Evolutionary conservation across 2,797 vertebrate species (phyloP), one percentile per base, ranked within the genome.

Genomic region (Xenops minutus): DNA sequence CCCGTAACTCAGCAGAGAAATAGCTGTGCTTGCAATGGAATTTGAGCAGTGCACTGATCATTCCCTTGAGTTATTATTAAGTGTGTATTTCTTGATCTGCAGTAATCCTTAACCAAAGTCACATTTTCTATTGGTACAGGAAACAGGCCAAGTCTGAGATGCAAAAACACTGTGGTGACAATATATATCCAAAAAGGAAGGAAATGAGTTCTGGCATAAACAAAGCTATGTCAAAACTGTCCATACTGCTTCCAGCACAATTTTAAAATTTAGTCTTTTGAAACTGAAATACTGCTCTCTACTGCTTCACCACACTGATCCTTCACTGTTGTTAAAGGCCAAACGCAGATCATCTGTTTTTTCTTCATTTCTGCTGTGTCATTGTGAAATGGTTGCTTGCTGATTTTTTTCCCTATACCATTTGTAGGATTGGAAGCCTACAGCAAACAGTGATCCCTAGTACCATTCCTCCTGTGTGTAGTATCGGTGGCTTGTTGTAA

Each of bases 331-430:
- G 89, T 98, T 97, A 98, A 98, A 98, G 95, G 96, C 97, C 97
- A 97, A 97, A 97, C 93, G 94, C 95, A 96, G 96, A 95, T 97
- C 95, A 96, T 97, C 93, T 96, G 89, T 91, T 96, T 97, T 96
- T 86, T 80, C 97, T 95, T 97, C 89, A 88, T 97, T 96, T 95
- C 92, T 93, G 91, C 96, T 96, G 97, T 98, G 97, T 97, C 95
- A 93, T 97, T 98, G 95, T 98, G 97, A 96, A 97, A 97, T 92
- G 93, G 96, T 98, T 98, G 97, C 98, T 97, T 98, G 98, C 98
- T 98, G 97, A 98, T 94, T 97, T 98, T 98, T 98, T 98, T 98
- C 98, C 97, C 97, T 98, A 97, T 98, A 97, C 98, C 98, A 95
- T 98, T 98, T 98, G 98, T 98, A 99, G 98, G 98, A 98, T 93